Percentiles rank a stretch among this genome's conserved stretches.
Conservation (phyloP, 2,797 vertebrate genomes). For the Psittacula echo region DNA sequence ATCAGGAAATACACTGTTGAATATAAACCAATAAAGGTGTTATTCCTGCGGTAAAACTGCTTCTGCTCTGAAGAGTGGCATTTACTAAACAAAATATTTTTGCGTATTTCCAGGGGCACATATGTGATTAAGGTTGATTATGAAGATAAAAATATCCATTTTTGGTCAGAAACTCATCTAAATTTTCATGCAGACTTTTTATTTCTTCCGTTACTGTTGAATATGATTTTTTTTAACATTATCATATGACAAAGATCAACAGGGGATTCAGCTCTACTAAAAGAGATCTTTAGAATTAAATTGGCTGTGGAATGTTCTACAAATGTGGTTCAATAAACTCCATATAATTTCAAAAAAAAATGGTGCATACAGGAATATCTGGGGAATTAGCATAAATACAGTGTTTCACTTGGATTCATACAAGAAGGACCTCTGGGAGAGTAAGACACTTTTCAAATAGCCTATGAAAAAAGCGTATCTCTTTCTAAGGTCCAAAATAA, state of each 20-base stretch:
- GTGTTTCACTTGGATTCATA: slow-evolving; percentile 74
- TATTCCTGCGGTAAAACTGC: background rate
- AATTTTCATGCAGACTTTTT: slow-evolving; percentile 39
- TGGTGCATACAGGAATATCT: slow-evolving; percentile 58
- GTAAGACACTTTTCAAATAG: slow-evolving; percentile 74
- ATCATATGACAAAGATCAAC: slow-evolving; percentile 58
- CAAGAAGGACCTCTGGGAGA: slow-evolving; percentile 76
- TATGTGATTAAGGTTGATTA: slow-evolving; percentile 25
- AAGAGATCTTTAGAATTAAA: slow-evolving; percentile 77
- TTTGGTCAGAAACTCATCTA: background rate
- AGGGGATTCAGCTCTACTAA: slow-evolving; percentile 72
- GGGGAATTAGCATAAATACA: slow-evolving; percentile 77
- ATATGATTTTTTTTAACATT: slow-evolving; percentile 71
- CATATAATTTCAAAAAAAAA: slow-evolving; percentile 78
- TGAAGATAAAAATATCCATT: background rate
- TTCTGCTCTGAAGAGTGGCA: background rate
- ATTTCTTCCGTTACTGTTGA: slow-evolving; percentile 47
- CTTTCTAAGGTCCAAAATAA: slow-evolving; percentile 76
- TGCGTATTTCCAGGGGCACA: background rate
- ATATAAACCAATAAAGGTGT: background rate
- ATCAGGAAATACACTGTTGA: background rate
- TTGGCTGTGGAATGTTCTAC: slow-evolving; percentile 80
- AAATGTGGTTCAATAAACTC: slow-evolving; percentile 79
- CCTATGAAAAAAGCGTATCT: slow-evolving; percentile 45
- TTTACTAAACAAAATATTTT: background rate